Percentiles rank a stretch among this genome's conserved stretches.
Evolutionary conservation across 2,888 invertebrate genomes (phyloP).

Genomic region (Alloscopus bannaensis): DNA sequence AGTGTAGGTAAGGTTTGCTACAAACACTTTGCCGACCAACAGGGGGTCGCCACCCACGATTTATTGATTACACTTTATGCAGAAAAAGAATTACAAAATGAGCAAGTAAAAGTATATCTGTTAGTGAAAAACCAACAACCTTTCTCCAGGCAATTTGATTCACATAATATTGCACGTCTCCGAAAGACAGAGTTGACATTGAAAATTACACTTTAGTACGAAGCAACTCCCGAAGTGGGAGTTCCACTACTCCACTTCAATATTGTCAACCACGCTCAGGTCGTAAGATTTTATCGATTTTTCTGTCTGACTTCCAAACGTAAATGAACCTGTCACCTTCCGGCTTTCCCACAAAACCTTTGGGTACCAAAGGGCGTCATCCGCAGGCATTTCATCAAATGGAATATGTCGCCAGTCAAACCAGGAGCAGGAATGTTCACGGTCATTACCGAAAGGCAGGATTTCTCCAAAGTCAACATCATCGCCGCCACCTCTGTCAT

Average conservation of each 20-base stretch:
- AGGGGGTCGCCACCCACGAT: too few species aligned
- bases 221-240: too few species aligned
- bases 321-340: constrained; percentile 51
- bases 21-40: too few species aligned
- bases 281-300: constrained; percentile 52
- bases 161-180: too few species aligned
- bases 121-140: too few species aligned
- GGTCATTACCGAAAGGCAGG: constrained; percentile 1
- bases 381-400: constrained; percentile 60
- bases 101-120: too few species aligned
- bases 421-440: constrained; percentile 54
- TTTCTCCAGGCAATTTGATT: too few species aligned
- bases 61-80: too few species aligned
- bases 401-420: constrained; percentile 60
- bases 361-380: constrained; percentile 65
- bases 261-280: constrained; percentile 26
- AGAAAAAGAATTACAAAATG: too few species aligned
- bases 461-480: neutral
- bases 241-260: constrained; percentile 4
- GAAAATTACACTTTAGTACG: neutral
- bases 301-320: constrained; percentile 53
- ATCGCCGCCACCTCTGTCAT: too few species aligned
- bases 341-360: constrained; percentile 44
- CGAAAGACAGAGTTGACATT: too few species aligned
- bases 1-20: too few species aligned